Conservation (phyloP, 2,113 vertebrate genomes). For the Corythoichthys haematopterus region DNA sequence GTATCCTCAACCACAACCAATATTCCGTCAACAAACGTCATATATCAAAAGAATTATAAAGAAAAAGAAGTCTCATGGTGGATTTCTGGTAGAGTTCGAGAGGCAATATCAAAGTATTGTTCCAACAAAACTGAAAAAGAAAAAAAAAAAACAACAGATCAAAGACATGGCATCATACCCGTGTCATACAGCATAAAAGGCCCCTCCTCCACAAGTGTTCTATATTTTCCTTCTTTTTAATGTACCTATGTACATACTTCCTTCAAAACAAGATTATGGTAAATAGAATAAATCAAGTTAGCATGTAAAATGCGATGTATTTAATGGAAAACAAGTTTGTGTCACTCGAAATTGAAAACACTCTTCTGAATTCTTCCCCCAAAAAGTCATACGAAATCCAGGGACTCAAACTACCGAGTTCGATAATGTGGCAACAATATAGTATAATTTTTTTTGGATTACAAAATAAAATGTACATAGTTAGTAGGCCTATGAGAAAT, state of each 20-base stretch:
- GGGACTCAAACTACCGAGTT: background rate
- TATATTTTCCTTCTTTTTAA: background rate
- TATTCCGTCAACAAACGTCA: background rate
- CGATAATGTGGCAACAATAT: background rate
- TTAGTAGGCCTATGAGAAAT: background rate
- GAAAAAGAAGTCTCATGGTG: background rate
- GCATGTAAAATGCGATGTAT: background rate
- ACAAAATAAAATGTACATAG: background rate
- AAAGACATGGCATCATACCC: constrained; percentile 1
- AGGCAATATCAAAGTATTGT: background rate
- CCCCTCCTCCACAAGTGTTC: background rate
- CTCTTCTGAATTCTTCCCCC: background rate
- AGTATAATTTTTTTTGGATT: background rate
- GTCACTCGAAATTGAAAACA: background rate
- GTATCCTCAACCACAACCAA: background rate
- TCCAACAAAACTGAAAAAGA: background rate
- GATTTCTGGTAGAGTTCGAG: background rate
- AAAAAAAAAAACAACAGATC: background rate
- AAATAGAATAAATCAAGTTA: background rate
- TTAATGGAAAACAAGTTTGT: background rate
- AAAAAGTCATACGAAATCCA: background rate
- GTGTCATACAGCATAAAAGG: constrained; percentile 1
- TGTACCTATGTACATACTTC: background rate
- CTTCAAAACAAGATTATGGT: too few relatives aligned
- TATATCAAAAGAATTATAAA: background rate